Evolutionary conservation across 2,113 vertebrate genomes (phyloP).

Genomic region (Ondatra zibethicus): DNA sequence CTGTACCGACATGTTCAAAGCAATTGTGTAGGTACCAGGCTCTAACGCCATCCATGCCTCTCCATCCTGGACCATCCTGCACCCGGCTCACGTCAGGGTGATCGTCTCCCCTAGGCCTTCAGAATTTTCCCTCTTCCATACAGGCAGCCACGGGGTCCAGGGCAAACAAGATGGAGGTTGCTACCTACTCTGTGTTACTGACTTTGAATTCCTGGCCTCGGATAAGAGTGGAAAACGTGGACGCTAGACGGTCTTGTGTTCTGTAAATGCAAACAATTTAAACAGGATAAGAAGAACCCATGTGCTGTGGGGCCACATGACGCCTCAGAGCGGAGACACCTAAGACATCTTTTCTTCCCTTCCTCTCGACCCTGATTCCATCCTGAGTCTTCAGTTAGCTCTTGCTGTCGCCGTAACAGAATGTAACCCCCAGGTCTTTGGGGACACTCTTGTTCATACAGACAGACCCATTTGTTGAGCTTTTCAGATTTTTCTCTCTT

Average conservation of each 20-base stretch:
- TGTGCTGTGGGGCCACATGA: not conserved
- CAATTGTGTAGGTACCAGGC: not conserved
- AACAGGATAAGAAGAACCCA: not conserved
- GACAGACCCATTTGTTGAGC: constrained; percentile 48
- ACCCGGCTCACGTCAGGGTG: not conserved
- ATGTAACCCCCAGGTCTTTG: not conserved
- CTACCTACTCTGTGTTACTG: not conserved
- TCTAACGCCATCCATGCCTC: rapidly evolving
- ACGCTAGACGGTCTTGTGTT: not conserved
- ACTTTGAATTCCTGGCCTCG: not conserved
- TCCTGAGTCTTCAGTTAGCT: not conserved
- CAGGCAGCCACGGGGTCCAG: not conserved
- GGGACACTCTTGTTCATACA: not conserved
- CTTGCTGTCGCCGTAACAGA: not conserved
- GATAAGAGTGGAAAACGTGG: not conserved
- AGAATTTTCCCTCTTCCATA: not conserved
- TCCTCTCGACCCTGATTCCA: not conserved
- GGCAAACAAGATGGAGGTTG: no score
- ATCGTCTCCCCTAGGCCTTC: not conserved
- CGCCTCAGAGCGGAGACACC: not conserved
- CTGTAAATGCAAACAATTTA: not conserved
- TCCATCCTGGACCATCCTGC: not conserved
- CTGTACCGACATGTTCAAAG: not conserved
- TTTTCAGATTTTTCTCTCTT: constrained; percentile 57
- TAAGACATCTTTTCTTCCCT: constrained; percentile 16